phyloP scores from a whole-genome alignment of 92 coral and sea anemone species.

The Phenganax subtilis region DNA sequence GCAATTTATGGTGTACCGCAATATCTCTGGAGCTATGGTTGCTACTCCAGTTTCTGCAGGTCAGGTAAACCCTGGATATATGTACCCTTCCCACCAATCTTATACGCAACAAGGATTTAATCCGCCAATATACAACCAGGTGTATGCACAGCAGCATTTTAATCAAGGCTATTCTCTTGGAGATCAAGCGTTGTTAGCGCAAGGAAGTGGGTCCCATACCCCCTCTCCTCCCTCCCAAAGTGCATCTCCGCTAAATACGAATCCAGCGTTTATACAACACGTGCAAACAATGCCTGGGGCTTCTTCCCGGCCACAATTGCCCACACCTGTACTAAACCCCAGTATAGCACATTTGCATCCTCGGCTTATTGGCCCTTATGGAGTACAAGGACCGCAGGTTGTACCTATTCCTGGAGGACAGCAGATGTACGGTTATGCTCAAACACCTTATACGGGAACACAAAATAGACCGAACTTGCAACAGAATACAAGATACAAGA shows the following conservation, averaged over 20 bases:
- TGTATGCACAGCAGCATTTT: constrained; percentile 34
- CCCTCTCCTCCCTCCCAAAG: constrained; percentile 92
- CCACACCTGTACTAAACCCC: constrained; percentile 29
- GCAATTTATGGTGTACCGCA: constrained; percentile 82
- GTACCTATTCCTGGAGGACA: constrained; percentile 32
- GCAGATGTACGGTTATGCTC: constrained; percentile 28
- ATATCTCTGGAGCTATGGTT: constrained; percentile 46
- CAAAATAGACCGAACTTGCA: constrained; percentile 27
- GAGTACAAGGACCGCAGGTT: constrained; percentile 27
- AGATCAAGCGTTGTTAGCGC: constrained; percentile 25
- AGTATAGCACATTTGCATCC: constrained; percentile 19
- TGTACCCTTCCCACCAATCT: constrained; percentile 44
- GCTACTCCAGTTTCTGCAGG: constrained; percentile 60
- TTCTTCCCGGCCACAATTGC: constrained; percentile 30
- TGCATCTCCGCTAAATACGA: constrained; percentile 65
- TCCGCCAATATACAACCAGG: constrained; percentile 55
- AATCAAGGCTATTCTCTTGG: constrained; percentile 21
- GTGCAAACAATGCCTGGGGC: constrained; percentile 31
- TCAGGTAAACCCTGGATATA: constrained; percentile 50
- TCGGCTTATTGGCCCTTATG: constrained; percentile 33
- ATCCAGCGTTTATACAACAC: constrained; percentile 18
- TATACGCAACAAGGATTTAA: constrained; percentile 42
- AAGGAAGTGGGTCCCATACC: constrained; percentile 60
- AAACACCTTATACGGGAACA: constrained; percentile 14
- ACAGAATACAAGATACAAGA: constrained; percentile 20